Conservation (phyloP, 2,797 vertebrate species). For the Clarias pachynema region DNA sequence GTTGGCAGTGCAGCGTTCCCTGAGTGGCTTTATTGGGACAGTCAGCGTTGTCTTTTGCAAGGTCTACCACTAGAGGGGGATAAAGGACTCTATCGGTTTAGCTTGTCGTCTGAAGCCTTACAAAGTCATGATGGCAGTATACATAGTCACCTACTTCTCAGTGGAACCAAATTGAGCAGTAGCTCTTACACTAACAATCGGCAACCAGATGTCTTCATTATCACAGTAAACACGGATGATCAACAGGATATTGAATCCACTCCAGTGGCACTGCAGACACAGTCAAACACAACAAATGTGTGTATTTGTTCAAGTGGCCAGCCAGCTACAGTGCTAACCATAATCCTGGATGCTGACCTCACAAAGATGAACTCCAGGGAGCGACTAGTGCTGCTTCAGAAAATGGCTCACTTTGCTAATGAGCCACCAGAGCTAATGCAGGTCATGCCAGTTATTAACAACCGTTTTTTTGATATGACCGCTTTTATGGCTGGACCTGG, state of each 20-base stretch:
- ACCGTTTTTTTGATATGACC: constrained; percentile 95
- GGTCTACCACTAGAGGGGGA: constrained; percentile 91
- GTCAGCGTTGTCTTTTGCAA: constrained; percentile 73
- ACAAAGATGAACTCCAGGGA: constrained; percentile 92
- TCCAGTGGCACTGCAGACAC: constrained; percentile 67
- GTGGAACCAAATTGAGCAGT: constrained; percentile 35
- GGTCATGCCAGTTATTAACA: constrained; percentile 93
- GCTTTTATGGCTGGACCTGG: constrained; percentile 97
- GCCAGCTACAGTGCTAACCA: constrained; percentile 88
- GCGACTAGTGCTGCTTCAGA: constrained; percentile 82
- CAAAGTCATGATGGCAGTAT: constrained; percentile 30
- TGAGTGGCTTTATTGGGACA: constrained; percentile 89
- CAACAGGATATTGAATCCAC: constrained; percentile 78
- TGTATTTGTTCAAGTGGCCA: constrained; percentile 83
- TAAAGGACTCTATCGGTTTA: constrained; percentile 87
- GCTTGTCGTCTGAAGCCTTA: constrained; percentile 70
- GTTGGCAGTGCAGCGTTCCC: constrained; percentile 85
- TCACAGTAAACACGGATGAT: constrained; percentile 90
- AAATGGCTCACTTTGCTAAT: constrained; percentile 88
- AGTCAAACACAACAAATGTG: constrained; percentile 54
- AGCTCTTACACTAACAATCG: constrained; percentile 15
- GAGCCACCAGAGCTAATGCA: constrained; percentile 87
- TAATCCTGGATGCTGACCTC: constrained; percentile 93
- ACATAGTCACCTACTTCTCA: constrained; percentile 39
- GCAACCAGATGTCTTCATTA: constrained; percentile 82